Evolutionary conservation across 2,113 vertebrate species (phyloP).

Genomic region (Turdus rufiventris): DNA sequence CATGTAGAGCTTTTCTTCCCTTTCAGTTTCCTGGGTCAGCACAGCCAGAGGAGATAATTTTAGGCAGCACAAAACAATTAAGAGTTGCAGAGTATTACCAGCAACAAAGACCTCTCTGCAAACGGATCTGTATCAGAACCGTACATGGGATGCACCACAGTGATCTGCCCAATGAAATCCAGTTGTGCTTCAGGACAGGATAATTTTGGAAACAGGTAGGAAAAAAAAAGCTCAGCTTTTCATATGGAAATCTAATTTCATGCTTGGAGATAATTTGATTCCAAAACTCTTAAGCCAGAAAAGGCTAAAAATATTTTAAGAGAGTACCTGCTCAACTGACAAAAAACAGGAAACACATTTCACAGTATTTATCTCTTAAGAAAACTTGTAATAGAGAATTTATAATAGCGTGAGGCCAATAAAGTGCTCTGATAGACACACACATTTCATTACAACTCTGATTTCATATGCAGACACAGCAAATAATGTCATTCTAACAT

Average conservation of each 20-base stretch:
- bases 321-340: neutral
- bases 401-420: neutral
- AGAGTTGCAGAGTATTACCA: neutral
- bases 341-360: neutral
- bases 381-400: neutral
- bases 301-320: neutral
- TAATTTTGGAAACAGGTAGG: neutral
- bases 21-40: neutral
- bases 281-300: neutral
- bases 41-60: neutral
- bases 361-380: neutral
- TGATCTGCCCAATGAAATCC: neutral
- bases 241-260: neutral
- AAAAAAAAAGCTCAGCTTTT: neutral
- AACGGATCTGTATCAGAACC: neutral
- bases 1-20: neutral
- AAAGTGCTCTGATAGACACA: neutral
- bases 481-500: neutral
- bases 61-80: neutral
- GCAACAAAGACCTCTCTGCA: neutral
- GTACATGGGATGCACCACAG: neutral
- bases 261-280: neutral
- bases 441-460: neutral
- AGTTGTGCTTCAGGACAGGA: neutral
- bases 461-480: neutral